Conservation (phyloP, 2,888 invertebrate genomes). For the Sympetrum striolatum region DNA sequence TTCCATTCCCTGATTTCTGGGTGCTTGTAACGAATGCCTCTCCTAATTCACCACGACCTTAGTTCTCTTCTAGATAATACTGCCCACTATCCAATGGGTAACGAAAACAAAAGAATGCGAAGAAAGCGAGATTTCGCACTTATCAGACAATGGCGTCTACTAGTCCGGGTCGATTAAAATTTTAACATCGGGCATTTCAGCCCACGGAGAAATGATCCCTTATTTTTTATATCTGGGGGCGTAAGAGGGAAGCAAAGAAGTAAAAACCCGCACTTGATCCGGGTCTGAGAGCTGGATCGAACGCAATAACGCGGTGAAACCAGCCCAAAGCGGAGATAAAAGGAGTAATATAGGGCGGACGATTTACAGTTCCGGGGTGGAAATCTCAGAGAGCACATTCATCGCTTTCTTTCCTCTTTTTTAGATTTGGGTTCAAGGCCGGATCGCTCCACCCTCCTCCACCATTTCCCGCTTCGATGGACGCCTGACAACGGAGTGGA, state of each 20-base stretch:
- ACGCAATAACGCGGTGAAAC: not conserved
- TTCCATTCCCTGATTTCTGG: too few species aligned
- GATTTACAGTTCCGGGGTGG: not conserved
- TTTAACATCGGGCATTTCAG: too few species aligned
- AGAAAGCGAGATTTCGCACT: too few species aligned
- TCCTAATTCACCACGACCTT: too few species aligned
- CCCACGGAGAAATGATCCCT: too few species aligned
- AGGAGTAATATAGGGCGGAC: not conserved
- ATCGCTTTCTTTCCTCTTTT: not conserved
- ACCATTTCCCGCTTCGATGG: not conserved
- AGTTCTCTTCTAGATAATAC: too few species aligned
- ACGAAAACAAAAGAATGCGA: too few species aligned
- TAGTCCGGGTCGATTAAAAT: too few species aligned
- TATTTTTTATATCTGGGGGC: too few species aligned
- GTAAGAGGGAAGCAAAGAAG: not conserved
- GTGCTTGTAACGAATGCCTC: too few species aligned
- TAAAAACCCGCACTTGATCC: not conserved
- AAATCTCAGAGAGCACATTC: not conserved
- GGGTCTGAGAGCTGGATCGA: not conserved
- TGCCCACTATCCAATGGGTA: too few species aligned
- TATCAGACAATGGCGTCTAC: too few species aligned
- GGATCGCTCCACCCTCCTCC: not conserved
- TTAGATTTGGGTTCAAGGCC: not conserved
- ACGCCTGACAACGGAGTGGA: not conserved
- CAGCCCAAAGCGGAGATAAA: not conserved